phyloP scores from a whole-genome alignment of 2,888 invertebrate species.

The Eristalis intricaria region DNA sequence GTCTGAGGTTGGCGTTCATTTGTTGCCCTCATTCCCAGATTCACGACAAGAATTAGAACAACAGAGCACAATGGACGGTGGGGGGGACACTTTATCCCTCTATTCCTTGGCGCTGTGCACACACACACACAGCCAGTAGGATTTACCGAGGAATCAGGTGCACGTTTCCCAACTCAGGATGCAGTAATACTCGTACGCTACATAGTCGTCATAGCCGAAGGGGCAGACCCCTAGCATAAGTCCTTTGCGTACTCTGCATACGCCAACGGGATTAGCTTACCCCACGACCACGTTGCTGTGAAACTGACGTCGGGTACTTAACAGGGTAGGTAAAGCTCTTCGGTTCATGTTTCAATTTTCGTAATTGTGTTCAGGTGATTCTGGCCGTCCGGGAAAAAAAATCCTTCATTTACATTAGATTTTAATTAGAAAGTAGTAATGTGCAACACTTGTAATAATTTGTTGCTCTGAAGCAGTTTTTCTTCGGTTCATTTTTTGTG shows the following conservation, averaged over 20 bases:
- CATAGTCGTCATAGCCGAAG: no score
- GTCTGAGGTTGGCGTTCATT: slow-evolving; percentile 12
- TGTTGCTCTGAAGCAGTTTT: not conserved
- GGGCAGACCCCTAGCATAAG: no score
- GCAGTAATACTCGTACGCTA: no score
- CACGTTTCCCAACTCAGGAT: not conserved
- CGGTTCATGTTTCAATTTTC: slow-evolving; percentile 29
- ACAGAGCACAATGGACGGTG: no score
- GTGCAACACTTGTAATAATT: slow-evolving; percentile 6
- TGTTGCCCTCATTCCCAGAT: not conserved
- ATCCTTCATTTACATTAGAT: slow-evolving; percentile 12
- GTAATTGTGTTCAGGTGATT: slow-evolving; percentile 16
- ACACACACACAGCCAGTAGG: no score
- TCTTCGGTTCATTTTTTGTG: no score
- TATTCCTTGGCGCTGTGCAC: not conserved
- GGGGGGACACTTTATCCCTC: no score
- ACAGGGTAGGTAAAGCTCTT: not conserved
- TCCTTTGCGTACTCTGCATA: slow-evolving; percentile 2
- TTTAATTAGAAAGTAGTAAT: not conserved
- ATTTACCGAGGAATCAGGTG: not conserved
- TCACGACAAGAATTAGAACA: not conserved
- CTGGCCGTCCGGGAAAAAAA: not conserved
- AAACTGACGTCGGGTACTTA: slow-evolving; percentile 9
- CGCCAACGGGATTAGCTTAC: slow-evolving; percentile 8
- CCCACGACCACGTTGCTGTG: slow-evolving; percentile 2